phyloP scores from a whole-genome alignment of 2,888 invertebrate species.

The Linnaemya tessellans region DNA sequence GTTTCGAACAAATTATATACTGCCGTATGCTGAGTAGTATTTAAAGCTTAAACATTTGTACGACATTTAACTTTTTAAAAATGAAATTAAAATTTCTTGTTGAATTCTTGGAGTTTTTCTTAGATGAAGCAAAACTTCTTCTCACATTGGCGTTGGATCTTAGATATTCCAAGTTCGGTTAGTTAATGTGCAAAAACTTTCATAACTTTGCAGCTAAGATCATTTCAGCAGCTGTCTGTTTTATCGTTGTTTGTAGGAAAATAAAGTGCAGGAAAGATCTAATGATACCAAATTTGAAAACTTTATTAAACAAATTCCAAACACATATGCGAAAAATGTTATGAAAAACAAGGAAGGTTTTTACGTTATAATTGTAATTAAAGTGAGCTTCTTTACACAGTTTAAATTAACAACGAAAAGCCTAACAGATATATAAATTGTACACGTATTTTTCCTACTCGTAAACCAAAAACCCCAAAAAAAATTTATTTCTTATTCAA shows the following conservation, averaged over 20 bases:
- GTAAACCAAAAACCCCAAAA: too few relatives aligned
- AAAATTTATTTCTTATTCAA: background rate
- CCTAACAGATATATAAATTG: too few relatives aligned
- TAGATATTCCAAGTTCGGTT: constrained; percentile 63
- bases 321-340: constrained; percentile 14
- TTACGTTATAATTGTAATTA: background rate
- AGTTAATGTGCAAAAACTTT: constrained; percentile 63
- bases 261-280: background rate
- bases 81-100: constrained; percentile 45
- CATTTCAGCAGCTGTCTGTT: constrained; percentile 69
- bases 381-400: background rate
- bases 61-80: constrained; percentile 40
- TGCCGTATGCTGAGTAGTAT: constrained; percentile 51
- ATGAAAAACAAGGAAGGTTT: background rate
- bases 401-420: background rate
- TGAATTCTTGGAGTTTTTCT: constrained; percentile 45
- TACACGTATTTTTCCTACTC: too few relatives aligned
- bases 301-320: constrained; percentile 67
- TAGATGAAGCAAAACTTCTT: constrained; percentile 45
- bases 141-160: constrained; percentile 59
- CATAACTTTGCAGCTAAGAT: constrained; percentile 21
- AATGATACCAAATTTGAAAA: constrained; percentile 43
- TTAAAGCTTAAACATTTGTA: constrained; percentile 70
- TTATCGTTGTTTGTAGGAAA: background rate
- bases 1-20: constrained; percentile 61